A percentile compares a stretch with the other conserved stretches of the same genome.
These are phyloP conservation scores for Spodoptera picta DNA, from an alignment of 2,888 invertebrate species.

Conservation along the genomic window DNA sequence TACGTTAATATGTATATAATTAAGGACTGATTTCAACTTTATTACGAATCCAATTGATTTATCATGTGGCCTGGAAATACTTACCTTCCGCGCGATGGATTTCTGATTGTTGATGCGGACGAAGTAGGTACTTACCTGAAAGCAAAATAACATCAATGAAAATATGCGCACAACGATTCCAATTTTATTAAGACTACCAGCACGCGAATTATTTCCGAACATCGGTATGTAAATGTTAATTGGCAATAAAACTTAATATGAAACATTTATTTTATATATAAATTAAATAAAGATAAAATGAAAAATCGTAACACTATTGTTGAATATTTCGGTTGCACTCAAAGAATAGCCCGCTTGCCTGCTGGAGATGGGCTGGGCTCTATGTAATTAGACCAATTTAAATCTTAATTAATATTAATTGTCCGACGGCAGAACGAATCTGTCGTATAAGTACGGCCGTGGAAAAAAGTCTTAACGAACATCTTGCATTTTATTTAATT, in stretches of 20 bases:
- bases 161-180: conserved; percentile 4
- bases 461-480: conserved; percentile 70
- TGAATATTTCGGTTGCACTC: conserved; percentile 68
- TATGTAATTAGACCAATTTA: conserved; percentile 89
- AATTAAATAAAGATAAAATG: conserved; percentile 13
- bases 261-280: conserved; percentile 11
- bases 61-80: conserved; percentile 13
- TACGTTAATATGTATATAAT: conserved; percentile 17
- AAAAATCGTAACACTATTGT: conserved; percentile 56
- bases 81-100: conserved; percentile 19
- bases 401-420: conserved; percentile 89
- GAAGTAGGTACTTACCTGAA: conserved; percentile 61
- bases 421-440: conserved; percentile 87
- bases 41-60: conserved; percentile 5
- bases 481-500: conserved; percentile 59
- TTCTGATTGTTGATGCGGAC: conserved; percentile 11
- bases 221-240: not conserved
- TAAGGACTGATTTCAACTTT: conserved; percentile 6
- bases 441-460: conserved; percentile 82
- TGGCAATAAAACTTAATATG: no score
- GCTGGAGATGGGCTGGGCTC: conserved; percentile 82
- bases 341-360: conserved; percentile 75
- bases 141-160: conserved; percentile 36
- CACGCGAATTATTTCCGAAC: not conserved
- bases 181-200: conserved; percentile 1